Percentiles rank a stretch among this genome's conserved stretches.
These are phyloP conservation scores for Drosophila varians DNA, from an alignment of 1,140 invertebrate species.

Conservation along the genomic window DNA sequence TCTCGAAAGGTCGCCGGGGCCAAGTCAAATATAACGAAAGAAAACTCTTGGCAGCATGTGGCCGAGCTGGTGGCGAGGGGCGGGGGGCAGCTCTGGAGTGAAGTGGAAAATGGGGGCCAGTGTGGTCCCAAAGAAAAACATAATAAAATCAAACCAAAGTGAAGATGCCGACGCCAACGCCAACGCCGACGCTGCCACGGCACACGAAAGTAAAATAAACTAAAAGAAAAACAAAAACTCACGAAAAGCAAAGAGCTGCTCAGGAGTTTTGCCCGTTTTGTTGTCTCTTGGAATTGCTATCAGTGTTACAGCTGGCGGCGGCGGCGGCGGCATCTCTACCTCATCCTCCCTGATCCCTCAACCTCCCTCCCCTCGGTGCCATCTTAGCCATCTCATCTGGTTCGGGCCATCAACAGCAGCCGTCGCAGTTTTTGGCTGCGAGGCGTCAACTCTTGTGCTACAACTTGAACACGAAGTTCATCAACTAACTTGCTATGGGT, in stretches of 20 bases:
- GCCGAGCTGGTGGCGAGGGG: conserved; percentile 29
- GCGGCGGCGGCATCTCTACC: conserved; percentile 9
- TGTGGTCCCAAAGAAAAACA: conserved; percentile 79
- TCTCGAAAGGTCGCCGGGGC: conserved; percentile 56
- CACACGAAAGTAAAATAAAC: conserved; percentile 82
- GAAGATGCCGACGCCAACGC: conserved; percentile 62
- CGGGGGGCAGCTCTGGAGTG: conserved; percentile 1
- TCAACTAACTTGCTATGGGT: conserved; percentile 61
- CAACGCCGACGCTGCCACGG: conserved; percentile 43
- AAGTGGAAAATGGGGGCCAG: conserved; percentile 31
- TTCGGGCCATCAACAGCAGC: conserved; percentile 52
- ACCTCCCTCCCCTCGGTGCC: conserved; percentile 2
- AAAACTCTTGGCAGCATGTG: conserved; percentile 71
- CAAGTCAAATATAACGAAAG: conserved; percentile 61
- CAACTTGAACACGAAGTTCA: conserved; percentile 81
- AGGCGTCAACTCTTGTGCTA: conserved; percentile 81
- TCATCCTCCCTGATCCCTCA: background rate
- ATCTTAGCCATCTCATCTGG: conserved; percentile 8
- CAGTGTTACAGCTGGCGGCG: conserved; percentile 78
- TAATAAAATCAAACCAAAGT: conserved; percentile 81
- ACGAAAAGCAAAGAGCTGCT: conserved; percentile 65
- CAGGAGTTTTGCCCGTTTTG: conserved; percentile 52
- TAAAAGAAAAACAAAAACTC: conserved; percentile 80
- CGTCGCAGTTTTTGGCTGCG: conserved; percentile 62
- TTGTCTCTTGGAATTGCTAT: conserved; percentile 80